Base-by-base conservation (phyloP, 35 echinoderm and acorn worm genomes). In the Ophiothrix spiculata region DNA sequence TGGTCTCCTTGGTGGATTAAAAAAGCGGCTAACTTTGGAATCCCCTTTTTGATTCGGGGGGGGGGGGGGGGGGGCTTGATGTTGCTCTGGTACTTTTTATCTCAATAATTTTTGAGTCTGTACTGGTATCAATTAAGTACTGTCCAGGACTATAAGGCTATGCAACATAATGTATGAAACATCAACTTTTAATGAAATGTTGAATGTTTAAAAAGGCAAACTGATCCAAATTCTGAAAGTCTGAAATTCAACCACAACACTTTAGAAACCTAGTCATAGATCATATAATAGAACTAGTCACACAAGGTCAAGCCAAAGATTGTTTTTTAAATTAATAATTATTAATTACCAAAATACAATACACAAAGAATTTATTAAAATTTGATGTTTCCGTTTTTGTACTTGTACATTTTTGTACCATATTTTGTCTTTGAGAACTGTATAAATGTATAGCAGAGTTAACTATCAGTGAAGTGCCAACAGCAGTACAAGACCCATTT, bases 371-470 rank as follows among this genome's bases (percentile, higher is more conserved):
- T 6, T 25, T 25, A 69, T 69, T 69, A 69, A 69, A 69, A 69
- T 15, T 69, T 69, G 60, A 69, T 69, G 60, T 69, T 69, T 69
- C 60, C 60, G 16, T 69, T 69, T 69, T 69, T 69, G 21, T 69
- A 69, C 29, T 28, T 69, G 60, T 69, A 69, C 60, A 69, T 69
- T 69, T 54, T 69, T 69, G 60, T 69, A 69, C 60, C 60, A 69
- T 69, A 69, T 69, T 69, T 69, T 69, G 60, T 69, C 25, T 69
- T 49, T 25, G 23, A 69, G 10, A 69, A 25, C 6, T 69, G 60
- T 69, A 69, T 69, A 69, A 69, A 69, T 69, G 60, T 69, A 69
- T 69, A 69, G 60, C 60, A 69, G 60, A 69, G 60, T 69, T 69
- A 12, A 69, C 25, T 69, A 69, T 69, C 60, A 69, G 60, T 69